Conservation (phyloP, 2,113 vertebrate species). For the Eonycteris spelaea region DNA sequence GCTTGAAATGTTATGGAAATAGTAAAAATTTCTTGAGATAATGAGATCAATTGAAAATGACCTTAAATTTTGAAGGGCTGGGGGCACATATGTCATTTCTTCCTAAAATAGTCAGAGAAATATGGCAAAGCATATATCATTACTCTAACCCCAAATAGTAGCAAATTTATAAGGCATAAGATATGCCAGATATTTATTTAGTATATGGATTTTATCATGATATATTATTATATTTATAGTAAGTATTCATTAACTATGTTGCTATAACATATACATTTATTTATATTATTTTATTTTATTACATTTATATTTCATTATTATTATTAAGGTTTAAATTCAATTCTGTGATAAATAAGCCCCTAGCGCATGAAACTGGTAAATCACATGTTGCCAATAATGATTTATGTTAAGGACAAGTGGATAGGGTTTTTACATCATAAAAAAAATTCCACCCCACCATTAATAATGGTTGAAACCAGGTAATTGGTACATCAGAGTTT, state of each 20-base stretch:
- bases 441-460: neutral
- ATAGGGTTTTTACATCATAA: neutral
- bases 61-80: neutral
- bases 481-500: neutral
- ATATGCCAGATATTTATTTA: neutral
- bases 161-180: neutral
- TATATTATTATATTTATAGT: neutral
- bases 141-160: neutral
- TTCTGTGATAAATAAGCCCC: neutral
- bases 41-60: conserved; percentile 17
- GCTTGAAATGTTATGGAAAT: neutral
- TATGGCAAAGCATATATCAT: neutral
- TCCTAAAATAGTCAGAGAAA: neutral
- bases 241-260: neutral
- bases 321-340: neutral
- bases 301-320: neutral
- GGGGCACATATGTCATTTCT: neutral
- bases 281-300: neutral
- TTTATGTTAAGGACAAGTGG: neutral
- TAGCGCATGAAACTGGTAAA: neutral
- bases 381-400: neutral
- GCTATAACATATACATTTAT: neutral
- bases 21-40: neutral
- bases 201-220: neutral
- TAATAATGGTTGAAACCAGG: neutral